Percentiles rank a stretch among this genome's conserved stretches.
phyloP scores from a whole-genome alignment of 2,888 invertebrate genomes.

The Onchidella celtica region DNA sequence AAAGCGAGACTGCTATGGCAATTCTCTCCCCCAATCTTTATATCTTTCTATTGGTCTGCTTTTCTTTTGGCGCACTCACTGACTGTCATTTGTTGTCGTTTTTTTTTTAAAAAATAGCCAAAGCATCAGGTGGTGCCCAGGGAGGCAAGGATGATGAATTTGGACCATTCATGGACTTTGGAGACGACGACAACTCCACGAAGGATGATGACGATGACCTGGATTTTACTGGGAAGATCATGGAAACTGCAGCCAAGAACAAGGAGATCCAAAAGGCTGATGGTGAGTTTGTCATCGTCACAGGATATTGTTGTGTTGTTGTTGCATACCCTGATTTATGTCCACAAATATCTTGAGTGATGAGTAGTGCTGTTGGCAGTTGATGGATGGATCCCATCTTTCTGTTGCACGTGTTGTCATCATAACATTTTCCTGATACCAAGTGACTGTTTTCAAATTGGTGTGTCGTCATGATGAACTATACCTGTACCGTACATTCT shows the following conservation, averaged over 20 bases:
- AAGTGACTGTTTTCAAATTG: neutral
- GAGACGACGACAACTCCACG: slow-evolving; percentile 58
- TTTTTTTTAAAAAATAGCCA: neutral
- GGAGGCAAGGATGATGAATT: slow-evolving; percentile 49
- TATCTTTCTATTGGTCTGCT: too few species aligned
- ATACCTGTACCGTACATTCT: too few species aligned
- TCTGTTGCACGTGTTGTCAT: too few species aligned
- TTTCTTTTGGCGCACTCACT: too few species aligned
- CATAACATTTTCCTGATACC: too few species aligned
- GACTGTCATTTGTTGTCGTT: neutral
- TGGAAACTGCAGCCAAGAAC: slow-evolving; percentile 51
- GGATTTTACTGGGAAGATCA: slow-evolving; percentile 64
- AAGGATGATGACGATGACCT: slow-evolving; percentile 59
- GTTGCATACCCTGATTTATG: too few species aligned
- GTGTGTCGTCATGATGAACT: neutral
- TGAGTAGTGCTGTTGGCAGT: too few species aligned
- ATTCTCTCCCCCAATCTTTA: too few species aligned
- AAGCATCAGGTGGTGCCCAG: neutral
- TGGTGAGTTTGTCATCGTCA: slow-evolving; percentile 22
- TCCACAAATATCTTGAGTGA: too few species aligned
- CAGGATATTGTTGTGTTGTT: neutral
- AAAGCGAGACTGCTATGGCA: too few species aligned
- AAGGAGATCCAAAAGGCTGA: slow-evolving; percentile 40
- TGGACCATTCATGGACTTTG: slow-evolving; percentile 72
- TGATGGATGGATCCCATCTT: too few species aligned